These are phyloP conservation scores for Tenthredo amoena DNA, from an alignment of 2,888 invertebrate species.

Conservation along the genomic window DNA sequence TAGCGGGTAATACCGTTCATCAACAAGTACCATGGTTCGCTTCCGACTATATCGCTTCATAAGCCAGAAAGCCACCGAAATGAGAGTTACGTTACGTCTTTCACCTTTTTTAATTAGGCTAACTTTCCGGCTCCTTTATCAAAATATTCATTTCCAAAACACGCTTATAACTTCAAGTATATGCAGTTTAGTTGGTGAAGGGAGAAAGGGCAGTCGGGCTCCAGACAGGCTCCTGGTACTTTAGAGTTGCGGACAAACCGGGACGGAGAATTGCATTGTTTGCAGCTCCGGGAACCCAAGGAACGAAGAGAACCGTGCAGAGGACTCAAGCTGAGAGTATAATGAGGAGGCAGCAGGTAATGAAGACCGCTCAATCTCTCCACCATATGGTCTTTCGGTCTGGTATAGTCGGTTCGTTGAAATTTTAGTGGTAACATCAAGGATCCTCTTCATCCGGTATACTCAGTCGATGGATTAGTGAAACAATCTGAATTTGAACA, in stretches of 20 bases:
- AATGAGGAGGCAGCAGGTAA: conserved; percentile 72
- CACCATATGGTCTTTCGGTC: conserved; percentile 59
- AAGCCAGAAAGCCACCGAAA: neutral
- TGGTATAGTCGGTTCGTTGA: conserved; percentile 30
- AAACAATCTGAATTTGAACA: neutral
- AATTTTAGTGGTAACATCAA: neutral
- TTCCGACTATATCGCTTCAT: no score
- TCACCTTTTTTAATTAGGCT: neutral
- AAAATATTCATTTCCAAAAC: neutral
- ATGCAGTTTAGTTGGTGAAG: neutral
- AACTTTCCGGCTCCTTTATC: neutral
- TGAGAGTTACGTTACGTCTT: neutral
- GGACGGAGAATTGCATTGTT: conserved; percentile 39
- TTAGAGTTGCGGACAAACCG: conserved; percentile 24
- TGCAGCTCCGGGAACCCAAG: conserved; percentile 43
- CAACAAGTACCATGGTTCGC: neutral
- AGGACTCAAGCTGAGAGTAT: conserved; percentile 71
- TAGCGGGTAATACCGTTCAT: neutral
- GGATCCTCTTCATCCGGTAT: neutral
- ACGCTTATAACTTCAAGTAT: neutral
- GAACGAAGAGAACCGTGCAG: conserved; percentile 31
- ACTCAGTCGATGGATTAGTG: neutral
- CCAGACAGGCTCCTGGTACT: conserved; percentile 1
- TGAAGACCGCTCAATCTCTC: conserved; percentile 73
- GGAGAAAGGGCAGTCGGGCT: neutral